Conservation (phyloP, 2,113 vertebrate genomes). For the Otis tarda region DNA sequence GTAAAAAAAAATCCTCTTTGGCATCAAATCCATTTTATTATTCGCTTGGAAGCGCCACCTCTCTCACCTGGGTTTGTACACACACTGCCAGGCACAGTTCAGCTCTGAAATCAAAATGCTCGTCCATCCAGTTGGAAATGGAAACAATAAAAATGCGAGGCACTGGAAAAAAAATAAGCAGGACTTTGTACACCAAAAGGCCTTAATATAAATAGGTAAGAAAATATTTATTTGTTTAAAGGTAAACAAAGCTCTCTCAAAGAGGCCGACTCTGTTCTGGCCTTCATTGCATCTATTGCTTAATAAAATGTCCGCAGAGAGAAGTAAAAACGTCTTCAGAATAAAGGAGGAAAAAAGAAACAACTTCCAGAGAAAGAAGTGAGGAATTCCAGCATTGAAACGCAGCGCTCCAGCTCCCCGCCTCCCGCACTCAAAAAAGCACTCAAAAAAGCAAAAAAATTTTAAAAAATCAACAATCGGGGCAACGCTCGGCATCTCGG, state of each 20-base stretch:
- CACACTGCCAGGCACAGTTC: not conserved
- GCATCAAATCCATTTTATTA: not conserved
- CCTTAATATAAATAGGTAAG: constrained; percentile 35
- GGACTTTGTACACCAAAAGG: not conserved
- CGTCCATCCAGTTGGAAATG: not conserved
- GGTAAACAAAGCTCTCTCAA: constrained; percentile 43
- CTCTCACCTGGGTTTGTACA: not conserved
- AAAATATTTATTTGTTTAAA: constrained; percentile 55
- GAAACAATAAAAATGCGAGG: not conserved
- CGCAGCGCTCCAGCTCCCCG: not conserved
- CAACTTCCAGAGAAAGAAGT: not conserved
- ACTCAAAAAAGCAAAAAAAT: too few relatives aligned
- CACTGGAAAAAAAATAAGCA: not conserved
- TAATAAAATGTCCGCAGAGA: not conserved
- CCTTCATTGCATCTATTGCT: not conserved
- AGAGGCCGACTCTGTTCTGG: not conserved
- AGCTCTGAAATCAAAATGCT: not conserved
- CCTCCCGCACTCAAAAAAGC: not conserved
- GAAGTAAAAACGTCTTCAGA: not conserved
- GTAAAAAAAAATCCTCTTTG: not conserved
- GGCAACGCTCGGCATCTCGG: not conserved
- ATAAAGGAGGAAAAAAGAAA: not conserved
- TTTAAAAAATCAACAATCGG: too few relatives aligned
- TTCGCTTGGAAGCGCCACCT: not conserved
- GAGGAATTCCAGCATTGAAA: not conserved